Evolutionary conservation across 37 sponge, comb jelly and placozoan species (phyloP), one percentile per base, ranked within the genome.

Genomic region (Aplysina aerophoba): DNA sequence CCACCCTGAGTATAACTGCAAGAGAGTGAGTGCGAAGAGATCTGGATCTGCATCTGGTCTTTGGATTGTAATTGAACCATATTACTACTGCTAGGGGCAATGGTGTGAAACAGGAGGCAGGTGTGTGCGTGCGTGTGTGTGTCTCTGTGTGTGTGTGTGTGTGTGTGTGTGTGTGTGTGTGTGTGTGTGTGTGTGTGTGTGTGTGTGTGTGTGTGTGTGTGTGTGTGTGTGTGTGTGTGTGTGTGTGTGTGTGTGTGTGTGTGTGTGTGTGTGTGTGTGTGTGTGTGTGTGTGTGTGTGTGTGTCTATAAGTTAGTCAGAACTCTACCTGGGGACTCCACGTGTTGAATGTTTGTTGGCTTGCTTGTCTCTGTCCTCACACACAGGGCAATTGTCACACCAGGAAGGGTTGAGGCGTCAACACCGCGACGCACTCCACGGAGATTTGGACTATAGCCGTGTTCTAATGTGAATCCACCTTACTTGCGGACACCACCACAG

Each of bases 381-480:
- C 86, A 89, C 64, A 89, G 82, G 55, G 80, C 88, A 44, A 69
- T 95, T 28, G 85, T 84, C 62, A 95, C 93, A 37, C 95, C 95
- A 13, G 95, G 95, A 19, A 80, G 89, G 61, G 61, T 25, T 30
- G 90, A 89, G 31, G 83, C 93, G 24, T 90, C 84, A 19, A 95
- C 95, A 55, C 95, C 95, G 3, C 79, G 89, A 79, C 54, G 82
- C 69, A 95, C 92, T 63, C 95, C 93, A 20, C 86, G 81, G 31
- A 86, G 95, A 81, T 87, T 95, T 41, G 95, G 95, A 84, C 66
- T 95, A 55, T 93, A 85, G 74, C 24, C 66, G 27, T 0, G 14
- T 0, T 60, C 34, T 31, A 21, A 20, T 28, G 8, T 80, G 28
- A 31, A 30, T 24, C 57, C n/a, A 16, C 25, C 53, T 61, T 62